Evolutionary conservation across 2,888 invertebrate genomes (phyloP).

Genomic region (Meteorus cinctellus): DNA sequence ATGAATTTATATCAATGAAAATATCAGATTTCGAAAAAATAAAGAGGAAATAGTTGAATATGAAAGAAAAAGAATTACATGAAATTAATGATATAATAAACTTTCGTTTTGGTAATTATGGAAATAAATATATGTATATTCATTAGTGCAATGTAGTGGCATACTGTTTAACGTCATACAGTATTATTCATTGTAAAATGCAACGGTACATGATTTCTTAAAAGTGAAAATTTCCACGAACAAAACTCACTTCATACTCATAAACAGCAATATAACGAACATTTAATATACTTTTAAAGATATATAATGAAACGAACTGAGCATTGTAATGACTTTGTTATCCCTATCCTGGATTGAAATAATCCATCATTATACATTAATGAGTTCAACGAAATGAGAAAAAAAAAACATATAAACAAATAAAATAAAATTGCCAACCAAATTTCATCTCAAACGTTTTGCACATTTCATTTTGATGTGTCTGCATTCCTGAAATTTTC

Average conservation of each 20-base stretch:
- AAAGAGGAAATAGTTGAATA: constrained; percentile 14
- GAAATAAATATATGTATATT: constrained; percentile 14
- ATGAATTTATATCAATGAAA: neutral
- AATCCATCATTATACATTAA: neutral
- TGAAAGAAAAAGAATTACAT: constrained; percentile 58
- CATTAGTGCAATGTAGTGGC: neutral
- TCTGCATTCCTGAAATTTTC: constrained; percentile 41
- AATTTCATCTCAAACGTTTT: constrained; percentile 14
- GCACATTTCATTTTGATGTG: constrained; percentile 35
- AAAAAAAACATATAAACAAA: neutral
- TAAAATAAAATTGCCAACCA: neutral
- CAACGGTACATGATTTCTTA: constrained; percentile 38
- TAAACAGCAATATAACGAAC: constrained; percentile 1
- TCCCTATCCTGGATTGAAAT: constrained; percentile 24
- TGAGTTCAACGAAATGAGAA: constrained; percentile 1
- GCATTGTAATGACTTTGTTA: constrained; percentile 35
- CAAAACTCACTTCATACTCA: constrained; percentile 11
- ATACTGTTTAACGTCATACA: neutral
- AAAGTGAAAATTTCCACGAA: constrained; percentile 52
- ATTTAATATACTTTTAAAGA: neutral
- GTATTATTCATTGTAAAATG: constrained; percentile 35
- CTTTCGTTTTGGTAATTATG: constrained; percentile 51
- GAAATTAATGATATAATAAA: constrained; percentile 53
- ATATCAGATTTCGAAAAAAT: constrained; percentile 8
- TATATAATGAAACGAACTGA: constrained; percentile 9